Percentiles rank a stretch among this genome's conserved stretches.
Evolutionary conservation across 1,140 invertebrate genomes (phyloP).

Genomic region (Meloidogyne floridensis): DNA sequence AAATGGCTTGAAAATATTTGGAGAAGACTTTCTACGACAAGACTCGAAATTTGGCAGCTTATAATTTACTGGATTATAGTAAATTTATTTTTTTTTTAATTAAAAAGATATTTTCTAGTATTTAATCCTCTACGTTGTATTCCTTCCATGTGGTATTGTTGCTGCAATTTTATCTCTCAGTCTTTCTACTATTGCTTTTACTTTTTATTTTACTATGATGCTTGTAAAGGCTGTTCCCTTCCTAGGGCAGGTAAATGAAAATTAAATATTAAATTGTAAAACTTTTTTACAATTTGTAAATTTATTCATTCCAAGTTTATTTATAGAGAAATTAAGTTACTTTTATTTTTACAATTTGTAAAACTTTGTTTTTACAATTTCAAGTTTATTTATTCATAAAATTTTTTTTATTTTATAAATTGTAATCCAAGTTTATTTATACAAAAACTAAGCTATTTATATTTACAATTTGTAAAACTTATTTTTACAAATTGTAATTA

Average conservation of each 20-base stretch:
- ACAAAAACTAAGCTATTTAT: no score
- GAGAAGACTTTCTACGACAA: not conserved
- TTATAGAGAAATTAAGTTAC: no score
- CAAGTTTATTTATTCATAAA: no score
- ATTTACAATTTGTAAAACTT: no score
- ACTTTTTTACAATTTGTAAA: not conserved
- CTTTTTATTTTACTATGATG: not conserved
- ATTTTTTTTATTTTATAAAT: no score
- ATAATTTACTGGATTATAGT: not conserved
- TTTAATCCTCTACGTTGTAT: not conserved
- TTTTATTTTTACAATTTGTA: no score
- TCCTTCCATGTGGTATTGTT: slow-evolving; percentile 2
- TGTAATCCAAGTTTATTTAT: no score
- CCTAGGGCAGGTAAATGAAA: not conserved
- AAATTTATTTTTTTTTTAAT: not conserved
- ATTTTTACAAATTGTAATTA: no score
- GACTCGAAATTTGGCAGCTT: not conserved
- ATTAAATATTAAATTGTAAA: no score
- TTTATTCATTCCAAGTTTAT: no score
- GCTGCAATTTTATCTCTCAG: not conserved
- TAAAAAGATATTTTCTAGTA: not conserved
- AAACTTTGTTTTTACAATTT: no score
- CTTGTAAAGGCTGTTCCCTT: slow-evolving; percentile 13
- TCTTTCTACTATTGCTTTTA: not conserved
- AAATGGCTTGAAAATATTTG: not conserved